Percentiles rank a stretch among this genome's conserved stretches.
Conservation (phyloP, 2,113 vertebrate genomes). For the Natator depressus region DNA sequence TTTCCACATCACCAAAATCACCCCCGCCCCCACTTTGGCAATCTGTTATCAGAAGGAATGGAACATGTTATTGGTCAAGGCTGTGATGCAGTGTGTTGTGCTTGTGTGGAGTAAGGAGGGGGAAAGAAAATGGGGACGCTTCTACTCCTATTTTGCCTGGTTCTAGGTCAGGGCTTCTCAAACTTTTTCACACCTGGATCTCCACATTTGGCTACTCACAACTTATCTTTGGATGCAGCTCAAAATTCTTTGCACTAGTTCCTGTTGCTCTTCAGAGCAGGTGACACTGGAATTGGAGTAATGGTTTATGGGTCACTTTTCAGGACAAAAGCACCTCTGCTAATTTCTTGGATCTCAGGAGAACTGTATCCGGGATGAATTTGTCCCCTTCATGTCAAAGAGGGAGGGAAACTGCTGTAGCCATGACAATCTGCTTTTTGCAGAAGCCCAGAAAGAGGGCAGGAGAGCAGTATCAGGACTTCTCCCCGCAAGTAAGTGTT, state of each 20-base stretch:
- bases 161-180: neutral
- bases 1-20: rapidly evolving
- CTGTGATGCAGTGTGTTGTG: neutral
- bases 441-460: slow-evolving; percentile 45
- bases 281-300: neutral
- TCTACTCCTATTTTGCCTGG: neutral
- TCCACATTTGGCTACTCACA: slow-evolving; percentile 20
- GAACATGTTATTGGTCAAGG: neutral
- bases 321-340: slow-evolving; percentile 51
- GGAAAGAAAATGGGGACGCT: neutral
- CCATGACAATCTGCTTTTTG: neutral
- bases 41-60: neutral
- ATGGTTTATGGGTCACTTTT: neutral
- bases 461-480: neutral
- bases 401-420: slow-evolving; percentile 18
- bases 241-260: slow-evolving; percentile 54
- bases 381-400: slow-evolving; percentile 40
- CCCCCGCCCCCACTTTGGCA: neutral
- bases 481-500: neutral
- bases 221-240: neutral
- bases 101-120: neutral
- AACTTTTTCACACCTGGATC: slow-evolving; percentile 17
- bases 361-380: slow-evolving; percentile 33
- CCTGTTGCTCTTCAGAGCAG: slow-evolving; percentile 28
- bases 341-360: slow-evolving; percentile 35